Percentiles rank a stretch among this genome's conserved stretches.
Conservation (phyloP, 2,797 vertebrate genomes). For the Cygnus olor region DNA sequence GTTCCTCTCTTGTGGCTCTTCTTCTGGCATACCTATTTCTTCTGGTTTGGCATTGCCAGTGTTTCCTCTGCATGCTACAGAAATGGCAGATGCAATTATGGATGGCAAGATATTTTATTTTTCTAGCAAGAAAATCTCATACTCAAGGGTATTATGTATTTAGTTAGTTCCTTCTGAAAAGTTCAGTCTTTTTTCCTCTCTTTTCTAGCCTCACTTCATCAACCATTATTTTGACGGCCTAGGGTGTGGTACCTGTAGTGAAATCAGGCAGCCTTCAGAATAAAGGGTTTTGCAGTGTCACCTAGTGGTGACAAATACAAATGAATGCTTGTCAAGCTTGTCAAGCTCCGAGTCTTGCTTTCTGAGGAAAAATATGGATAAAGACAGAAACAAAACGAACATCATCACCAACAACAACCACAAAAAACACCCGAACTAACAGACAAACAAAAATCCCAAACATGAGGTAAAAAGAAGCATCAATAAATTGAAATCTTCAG, state of each 20-base stretch:
- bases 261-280: background rate
- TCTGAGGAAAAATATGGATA: background rate
- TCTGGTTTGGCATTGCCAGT: background rate
- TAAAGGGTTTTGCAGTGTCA: conserved; percentile 46
- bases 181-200: background rate
- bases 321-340: background rate
- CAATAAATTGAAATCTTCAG: background rate
- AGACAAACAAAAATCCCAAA: background rate
- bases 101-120: background rate
- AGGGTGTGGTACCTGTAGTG: conserved; percentile 6
- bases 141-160: background rate
- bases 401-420: no score
- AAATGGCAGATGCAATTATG: background rate
- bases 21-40: background rate
- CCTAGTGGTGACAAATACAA: conserved; percentile 27
- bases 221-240: background rate
- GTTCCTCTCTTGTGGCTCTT: background rate
- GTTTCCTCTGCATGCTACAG: background rate
- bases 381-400: background rate
- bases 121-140: background rate
- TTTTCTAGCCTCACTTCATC: background rate
- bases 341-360: background rate
- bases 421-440: background rate
- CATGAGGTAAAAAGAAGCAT: background rate
- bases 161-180: background rate